Conservation (phyloP, 2,797 vertebrate genomes). For the Tadarida brasiliensis region DNA sequence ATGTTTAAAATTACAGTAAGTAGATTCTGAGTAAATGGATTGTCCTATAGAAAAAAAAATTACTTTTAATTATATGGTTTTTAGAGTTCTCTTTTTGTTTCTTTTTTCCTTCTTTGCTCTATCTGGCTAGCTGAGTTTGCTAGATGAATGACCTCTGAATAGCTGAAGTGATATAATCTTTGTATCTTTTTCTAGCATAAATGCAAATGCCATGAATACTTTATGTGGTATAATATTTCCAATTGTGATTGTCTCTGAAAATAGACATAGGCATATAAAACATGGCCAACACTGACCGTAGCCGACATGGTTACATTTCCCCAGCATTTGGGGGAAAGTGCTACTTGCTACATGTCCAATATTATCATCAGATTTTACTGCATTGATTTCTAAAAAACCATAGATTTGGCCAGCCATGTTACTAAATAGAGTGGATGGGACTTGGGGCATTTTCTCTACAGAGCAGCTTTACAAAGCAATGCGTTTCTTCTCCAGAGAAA, state of each 20-base stretch:
- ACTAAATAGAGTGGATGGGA: background rate
- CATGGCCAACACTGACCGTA: background rate
- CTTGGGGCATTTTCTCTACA: background rate
- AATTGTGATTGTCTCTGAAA: background rate
- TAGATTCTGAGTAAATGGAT: background rate
- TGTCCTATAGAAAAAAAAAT: background rate
- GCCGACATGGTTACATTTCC: background rate
- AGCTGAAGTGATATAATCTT: background rate
- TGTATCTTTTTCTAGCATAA: constrained; percentile 22
- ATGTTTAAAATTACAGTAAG: constrained; percentile 25
- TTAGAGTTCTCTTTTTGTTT: background rate
- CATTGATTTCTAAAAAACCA: background rate
- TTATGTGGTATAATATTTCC: constrained; percentile 27
- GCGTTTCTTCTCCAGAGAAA: background rate
- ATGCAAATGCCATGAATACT: background rate
- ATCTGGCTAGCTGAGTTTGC: background rate
- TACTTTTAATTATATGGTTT: background rate
- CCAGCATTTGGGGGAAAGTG: background rate
- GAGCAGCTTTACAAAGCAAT: background rate
- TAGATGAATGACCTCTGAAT: background rate
- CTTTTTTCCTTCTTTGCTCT: background rate
- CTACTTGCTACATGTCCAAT: background rate
- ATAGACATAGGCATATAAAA: background rate
- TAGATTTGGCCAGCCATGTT: background rate
- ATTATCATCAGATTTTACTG: constrained; percentile 3